phyloP scores from a whole-genome alignment of 2,797 vertebrate genomes.

The Acipenser oxyrinchus region DNA sequence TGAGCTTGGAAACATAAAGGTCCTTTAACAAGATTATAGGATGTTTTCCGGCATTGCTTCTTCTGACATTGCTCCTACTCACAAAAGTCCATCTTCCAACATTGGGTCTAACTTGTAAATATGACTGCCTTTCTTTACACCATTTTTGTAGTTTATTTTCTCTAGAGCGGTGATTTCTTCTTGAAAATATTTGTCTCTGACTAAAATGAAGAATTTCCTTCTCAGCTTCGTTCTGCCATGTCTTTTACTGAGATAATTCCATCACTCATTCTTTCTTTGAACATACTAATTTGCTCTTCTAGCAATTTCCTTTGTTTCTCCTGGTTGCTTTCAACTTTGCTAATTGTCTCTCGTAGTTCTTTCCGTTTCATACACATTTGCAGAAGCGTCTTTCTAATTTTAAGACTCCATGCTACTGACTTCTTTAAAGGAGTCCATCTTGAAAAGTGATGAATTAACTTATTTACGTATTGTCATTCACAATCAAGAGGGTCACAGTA shows the following conservation, averaged over 20 bases:
- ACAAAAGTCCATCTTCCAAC: not conserved
- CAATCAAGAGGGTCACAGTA: not conserved
- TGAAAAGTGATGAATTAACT: slow-evolving; percentile 3
- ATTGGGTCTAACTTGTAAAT: slow-evolving; percentile 8
- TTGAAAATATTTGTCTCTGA: too few species aligned
- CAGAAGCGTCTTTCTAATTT: slow-evolving; percentile 13
- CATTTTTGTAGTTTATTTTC: not conserved
- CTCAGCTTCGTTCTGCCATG: too few species aligned
- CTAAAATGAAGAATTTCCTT: too few species aligned
- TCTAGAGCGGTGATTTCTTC: slow-evolving; percentile 4
- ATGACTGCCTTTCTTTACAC: not conserved
- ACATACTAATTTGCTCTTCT: too few species aligned
- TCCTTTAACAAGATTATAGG: not conserved
- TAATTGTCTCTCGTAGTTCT: not conserved
- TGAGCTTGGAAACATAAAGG: too few species aligned
- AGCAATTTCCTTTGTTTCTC: too few species aligned
- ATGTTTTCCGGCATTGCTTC: not conserved
- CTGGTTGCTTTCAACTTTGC: too few species aligned
- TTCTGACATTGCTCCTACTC: slow-evolving; percentile 5
- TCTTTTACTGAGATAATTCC: too few species aligned
- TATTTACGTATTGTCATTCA: not conserved
- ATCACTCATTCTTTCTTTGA: too few species aligned
- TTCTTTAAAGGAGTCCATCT: slow-evolving; percentile 12
- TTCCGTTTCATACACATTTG: slow-evolving; percentile 10
- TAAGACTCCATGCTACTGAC: slow-evolving; percentile 15